Evolutionary conservation across 2,888 invertebrate genomes (phyloP).

Genomic region (Tridacna crocea): DNA sequence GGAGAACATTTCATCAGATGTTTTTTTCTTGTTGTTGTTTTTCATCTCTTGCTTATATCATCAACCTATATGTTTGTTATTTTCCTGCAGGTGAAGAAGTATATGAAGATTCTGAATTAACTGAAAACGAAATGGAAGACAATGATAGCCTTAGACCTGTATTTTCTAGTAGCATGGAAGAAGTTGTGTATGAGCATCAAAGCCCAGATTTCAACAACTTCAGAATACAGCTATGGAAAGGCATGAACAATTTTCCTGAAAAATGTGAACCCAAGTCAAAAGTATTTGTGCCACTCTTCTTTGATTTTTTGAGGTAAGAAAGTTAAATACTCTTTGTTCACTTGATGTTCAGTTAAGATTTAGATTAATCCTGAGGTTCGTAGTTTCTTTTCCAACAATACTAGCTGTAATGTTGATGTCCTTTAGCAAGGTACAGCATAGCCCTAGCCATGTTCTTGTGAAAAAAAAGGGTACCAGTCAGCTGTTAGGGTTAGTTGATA

Average conservation of each 20-base stretch:
- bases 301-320: constrained; percentile 91
- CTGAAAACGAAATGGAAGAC: neutral
- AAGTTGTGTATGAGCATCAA: neutral
- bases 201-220: constrained; percentile 90
- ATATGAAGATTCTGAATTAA: neutral
- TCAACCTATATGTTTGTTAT: too few species aligned
- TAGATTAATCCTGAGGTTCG: too few species aligned
- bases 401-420: too few species aligned
- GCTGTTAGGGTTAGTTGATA: too few species aligned
- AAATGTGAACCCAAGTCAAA: constrained; percentile 92
- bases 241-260: constrained; percentile 90
- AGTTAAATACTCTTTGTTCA: neutral
- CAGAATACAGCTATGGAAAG: constrained; percentile 92
- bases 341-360: too few species aligned
- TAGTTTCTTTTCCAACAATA: too few species aligned
- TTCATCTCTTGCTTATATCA: too few species aligned
- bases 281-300: constrained; percentile 91
- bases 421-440: too few species aligned
- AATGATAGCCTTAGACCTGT: neutral
- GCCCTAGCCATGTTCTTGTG: too few species aligned
- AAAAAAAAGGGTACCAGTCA: too few species aligned
- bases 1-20: too few species aligned
- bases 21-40: too few species aligned
- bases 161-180: neutral
- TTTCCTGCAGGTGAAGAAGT: neutral